These are phyloP conservation scores for Caenorhabditis drosophilae DNA, from an alignment of 2,888 invertebrate species.

Conservation along the genomic window DNA sequence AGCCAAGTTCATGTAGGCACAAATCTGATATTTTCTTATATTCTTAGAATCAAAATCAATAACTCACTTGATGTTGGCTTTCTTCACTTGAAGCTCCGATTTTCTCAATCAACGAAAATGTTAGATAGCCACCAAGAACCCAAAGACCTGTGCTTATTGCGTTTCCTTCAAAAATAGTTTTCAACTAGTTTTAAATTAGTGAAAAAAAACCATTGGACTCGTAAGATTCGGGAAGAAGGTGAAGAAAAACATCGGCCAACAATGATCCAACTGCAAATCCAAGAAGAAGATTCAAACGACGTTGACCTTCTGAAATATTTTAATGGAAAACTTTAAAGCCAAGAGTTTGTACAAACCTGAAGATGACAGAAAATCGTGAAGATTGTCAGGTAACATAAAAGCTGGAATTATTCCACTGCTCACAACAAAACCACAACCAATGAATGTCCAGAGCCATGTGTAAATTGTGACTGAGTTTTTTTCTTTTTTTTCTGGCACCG, in stretches of 20 bases:
- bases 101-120: conserved; percentile 56
- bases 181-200: too few species aligned
- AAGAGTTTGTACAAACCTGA: conserved; percentile 21
- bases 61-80: conserved; percentile 49
- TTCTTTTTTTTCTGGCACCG: background rate
- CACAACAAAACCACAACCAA: conserved; percentile 51
- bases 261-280: conserved; percentile 61
- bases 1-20: conserved; percentile 91
- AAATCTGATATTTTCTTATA: conserved; percentile 71
- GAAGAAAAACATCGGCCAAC: conserved; percentile 62
- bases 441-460: conserved; percentile 49
- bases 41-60: background rate
- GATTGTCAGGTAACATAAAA: conserved; percentile 49
- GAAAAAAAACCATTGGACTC: conserved; percentile 24
- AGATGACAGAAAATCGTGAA: conserved; percentile 42
- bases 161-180: too few species aligned
- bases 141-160: conserved; percentile 44
- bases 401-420: conserved; percentile 57
- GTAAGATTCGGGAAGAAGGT: conserved; percentile 61
- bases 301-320: conserved; percentile 48
- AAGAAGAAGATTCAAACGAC: conserved; percentile 50
- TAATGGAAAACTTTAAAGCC: background rate
- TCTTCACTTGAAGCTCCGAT: conserved; percentile 51
- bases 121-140: conserved; percentile 49
- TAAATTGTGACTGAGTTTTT: conserved; percentile 11